Conservation (phyloP, 2,888 invertebrate genomes). For the Omphaloscelis lunosa region DNA sequence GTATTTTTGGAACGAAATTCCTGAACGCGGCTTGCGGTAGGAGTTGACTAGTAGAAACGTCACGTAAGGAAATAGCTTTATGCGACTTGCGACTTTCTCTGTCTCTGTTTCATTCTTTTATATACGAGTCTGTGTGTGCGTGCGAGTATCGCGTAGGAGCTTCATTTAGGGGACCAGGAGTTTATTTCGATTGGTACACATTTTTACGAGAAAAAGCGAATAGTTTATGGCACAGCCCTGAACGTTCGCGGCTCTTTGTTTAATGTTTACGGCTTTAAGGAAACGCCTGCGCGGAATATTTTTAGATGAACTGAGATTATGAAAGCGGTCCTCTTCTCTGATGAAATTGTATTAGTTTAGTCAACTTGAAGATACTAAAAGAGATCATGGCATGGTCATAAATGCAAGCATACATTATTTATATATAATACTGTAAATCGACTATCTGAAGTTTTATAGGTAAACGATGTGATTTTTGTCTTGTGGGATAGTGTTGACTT, state of each 20-base stretch:
- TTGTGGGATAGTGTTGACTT: not conserved
- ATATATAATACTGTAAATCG: not conserved
- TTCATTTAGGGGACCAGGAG: not conserved
- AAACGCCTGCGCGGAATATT: constrained; percentile 64
- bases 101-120: too few species aligned
- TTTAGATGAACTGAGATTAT: constrained; percentile 59
- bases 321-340: constrained; percentile 40
- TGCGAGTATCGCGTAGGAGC: too few species aligned
- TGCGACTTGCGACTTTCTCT: too few species aligned
- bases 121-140: too few species aligned
- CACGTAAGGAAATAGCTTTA: too few species aligned
- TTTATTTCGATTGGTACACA: not conserved
- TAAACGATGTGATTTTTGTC: not conserved
- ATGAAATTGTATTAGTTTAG: constrained; percentile 50
- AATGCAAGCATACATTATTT: not conserved
- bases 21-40: too few species aligned
- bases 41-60: too few species aligned
- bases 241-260: constrained; percentile 39
- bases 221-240: constrained; percentile 37
- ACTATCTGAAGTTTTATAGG: not conserved
- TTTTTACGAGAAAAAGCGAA: not conserved
- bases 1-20: not conserved
- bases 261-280: constrained; percentile 66
- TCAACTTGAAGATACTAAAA: not conserved
- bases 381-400: not conserved